Evolutionary conservation across 53 echinoderm and acorn worm species (phyloP).

Genomic region (Holothuria scabra): DNA sequence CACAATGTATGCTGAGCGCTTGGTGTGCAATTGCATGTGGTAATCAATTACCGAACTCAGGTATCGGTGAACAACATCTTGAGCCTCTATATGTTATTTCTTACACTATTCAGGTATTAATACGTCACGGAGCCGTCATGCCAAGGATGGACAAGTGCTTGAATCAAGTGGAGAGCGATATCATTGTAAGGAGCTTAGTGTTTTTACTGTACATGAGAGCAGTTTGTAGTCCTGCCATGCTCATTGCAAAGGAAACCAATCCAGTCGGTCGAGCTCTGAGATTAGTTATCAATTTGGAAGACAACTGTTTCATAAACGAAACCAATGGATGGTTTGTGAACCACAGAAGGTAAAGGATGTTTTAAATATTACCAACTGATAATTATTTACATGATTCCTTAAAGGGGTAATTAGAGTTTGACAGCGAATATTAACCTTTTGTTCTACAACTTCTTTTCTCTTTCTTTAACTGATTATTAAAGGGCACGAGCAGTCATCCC

Average conservation of each 20-base stretch:
- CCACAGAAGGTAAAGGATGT: neutral
- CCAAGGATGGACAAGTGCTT: conserved; percentile 13
- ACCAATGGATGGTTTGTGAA: conserved; percentile 36
- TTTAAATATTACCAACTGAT: no score
- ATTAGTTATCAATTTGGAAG: conserved; percentile 1
- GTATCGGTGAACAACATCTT: no score
- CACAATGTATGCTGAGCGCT: no score
- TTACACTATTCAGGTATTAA: neutral
- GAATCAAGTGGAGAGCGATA: conserved; percentile 26
- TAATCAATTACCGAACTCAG: no score
- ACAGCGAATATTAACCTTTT: no score
- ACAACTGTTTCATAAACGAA: conserved; percentile 32
- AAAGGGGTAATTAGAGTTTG: no score
- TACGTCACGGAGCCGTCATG: conserved; percentile 24
- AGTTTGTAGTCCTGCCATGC: conserved; percentile 22
- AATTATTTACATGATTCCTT: no score
- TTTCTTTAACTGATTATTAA: no score
- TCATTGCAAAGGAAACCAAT: conserved; percentile 22
- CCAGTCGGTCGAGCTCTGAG: conserved; percentile 20
- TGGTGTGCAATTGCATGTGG: no score
- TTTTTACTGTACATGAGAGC: conserved; percentile 38
- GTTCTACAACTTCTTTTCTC: no score
- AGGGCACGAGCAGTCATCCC: no score
- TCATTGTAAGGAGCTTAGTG: conserved; percentile 18
- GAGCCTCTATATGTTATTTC: no score